A percentile compares a stretch with the other conserved stretches of the same genome.
These are phyloP conservation scores for Variabilichromis moorii DNA, from an alignment of 2,113 vertebrate genomes.

Conservation along the genomic window DNA sequence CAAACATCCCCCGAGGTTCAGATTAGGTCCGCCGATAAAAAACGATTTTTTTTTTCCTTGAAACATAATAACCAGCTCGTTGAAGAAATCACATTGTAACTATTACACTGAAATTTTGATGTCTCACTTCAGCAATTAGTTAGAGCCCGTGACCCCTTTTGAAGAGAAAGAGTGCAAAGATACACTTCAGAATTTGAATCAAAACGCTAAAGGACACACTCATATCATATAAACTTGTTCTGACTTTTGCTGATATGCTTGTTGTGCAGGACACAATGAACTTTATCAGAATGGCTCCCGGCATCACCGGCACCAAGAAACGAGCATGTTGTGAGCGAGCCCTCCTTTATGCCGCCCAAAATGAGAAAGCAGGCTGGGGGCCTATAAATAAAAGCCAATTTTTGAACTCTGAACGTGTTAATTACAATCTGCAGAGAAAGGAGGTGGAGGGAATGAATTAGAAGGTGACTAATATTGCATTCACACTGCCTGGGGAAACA, in stretches of 20 bases:
- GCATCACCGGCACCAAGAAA: not conserved
- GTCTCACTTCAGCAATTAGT: not conserved
- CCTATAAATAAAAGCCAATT: slow-evolving; percentile 46
- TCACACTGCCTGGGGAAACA: not conserved
- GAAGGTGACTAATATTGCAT: slow-evolving; percentile 5
- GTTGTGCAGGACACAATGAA: not conserved
- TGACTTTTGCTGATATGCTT: not conserved
- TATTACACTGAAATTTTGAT: not conserved
- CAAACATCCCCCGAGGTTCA: not conserved
- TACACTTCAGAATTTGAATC: not conserved
- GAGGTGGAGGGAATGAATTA: slow-evolving; percentile 18
- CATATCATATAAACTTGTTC: not conserved
- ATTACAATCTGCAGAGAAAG: slow-evolving; percentile 31
- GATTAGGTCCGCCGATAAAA: not conserved
- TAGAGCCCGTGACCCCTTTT: not conserved
- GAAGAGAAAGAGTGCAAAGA: not conserved
- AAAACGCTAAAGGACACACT: not conserved
- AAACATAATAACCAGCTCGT: not conserved
- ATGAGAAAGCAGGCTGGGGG: not conserved
- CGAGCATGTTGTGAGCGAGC: not conserved
- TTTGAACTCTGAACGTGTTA: slow-evolving; percentile 21
- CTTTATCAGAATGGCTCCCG: not conserved
- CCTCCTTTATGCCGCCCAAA: not conserved
- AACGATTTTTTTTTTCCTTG: not conserved
- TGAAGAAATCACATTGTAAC: not conserved